Base-by-base conservation (phyloP, 2,113 vertebrate genomes). In the Varanus komodoensis region DNA sequence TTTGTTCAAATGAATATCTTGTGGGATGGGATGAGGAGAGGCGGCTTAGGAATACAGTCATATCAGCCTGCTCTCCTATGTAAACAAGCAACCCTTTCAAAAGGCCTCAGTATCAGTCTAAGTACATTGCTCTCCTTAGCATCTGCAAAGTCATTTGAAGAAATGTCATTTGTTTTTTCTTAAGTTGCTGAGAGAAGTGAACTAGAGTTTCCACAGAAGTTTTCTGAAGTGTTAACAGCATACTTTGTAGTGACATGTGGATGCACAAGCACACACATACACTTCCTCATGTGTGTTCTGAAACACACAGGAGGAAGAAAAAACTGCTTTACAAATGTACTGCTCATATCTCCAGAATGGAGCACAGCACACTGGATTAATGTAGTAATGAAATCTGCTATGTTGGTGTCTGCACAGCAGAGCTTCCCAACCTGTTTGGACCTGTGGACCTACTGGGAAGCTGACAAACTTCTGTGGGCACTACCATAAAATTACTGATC, bases 201-300 rank as follows among this genome's bases (percentile, higher is more conserved):
- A 94, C 94, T 89, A 95, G 89, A 82, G 80, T 94, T 95, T 94
- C 93, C 0, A 0, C 89, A 91, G 67, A 94, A 93, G 91, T 91
- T 79, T 88, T 82, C 77, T 78, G 82, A 93, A 92, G 91, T 93
- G 92, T 93, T 96, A 95, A 93, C 90, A 89, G 90, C 93, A 93
- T 92, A 91, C 92, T 67, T 86, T 93, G 79, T 57, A 91, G 92
- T 94, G 87, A 93, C 92, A 84, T 85, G 57, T 25, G 67, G 44
- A 11, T n/a, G 90, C 91, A 86, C 89, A 73, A 68, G 32, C 50
- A 4, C 34, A 93, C 89, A 86, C 86, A 54, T 27, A 73, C 52
- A 54, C 21, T 91, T 78, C n/a, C n/a, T n/a, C n/a, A n/a, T 85
- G 87, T 84, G 89, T 88, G 94, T 95, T 96, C 73, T 93, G 93